Conservation (phyloP, 1,140 invertebrate species). For the Drosophila mayri region DNA sequence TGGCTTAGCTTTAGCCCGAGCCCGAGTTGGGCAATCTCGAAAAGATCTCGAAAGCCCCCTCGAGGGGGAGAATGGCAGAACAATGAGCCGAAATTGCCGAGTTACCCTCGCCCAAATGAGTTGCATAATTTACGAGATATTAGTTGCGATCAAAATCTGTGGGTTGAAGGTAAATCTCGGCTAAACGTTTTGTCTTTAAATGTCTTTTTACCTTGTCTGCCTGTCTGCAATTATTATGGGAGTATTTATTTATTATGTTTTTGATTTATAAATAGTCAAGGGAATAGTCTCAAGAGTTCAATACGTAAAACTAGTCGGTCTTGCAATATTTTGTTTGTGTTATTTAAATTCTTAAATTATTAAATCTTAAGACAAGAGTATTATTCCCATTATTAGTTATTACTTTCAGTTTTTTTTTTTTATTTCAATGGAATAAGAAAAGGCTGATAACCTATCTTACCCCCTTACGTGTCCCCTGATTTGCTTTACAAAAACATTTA, state of each 20-base stretch:
- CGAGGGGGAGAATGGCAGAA: conserved; percentile 43
- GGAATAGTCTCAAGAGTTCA: no score
- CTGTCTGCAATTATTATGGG: not conserved
- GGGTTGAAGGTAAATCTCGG: conserved; percentile 18
- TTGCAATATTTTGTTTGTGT: no score
- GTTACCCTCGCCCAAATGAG: conserved; percentile 24
- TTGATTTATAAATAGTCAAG: no score
- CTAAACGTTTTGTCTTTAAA: conserved; percentile 13
- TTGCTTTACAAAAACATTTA: not conserved
- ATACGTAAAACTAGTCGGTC: no score
- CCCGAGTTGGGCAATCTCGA: conserved; percentile 16
- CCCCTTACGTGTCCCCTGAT: not conserved
- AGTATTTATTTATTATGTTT: not conserved
- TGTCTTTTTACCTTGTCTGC: not conserved
- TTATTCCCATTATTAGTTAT: no score
- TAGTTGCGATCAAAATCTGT: conserved; percentile 24
- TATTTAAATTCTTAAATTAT: no score
- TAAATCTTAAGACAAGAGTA: no score
- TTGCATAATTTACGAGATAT: conserved; percentile 42
- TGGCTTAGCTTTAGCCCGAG: conserved; percentile 4
- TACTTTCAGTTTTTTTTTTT: no score
- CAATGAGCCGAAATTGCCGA: conserved; percentile 29
- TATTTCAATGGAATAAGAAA: no score
- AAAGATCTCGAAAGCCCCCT: conserved; percentile 9
- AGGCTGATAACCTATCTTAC: not conserved